A percentile compares a stretch with the other conserved stretches of the same genome.
phyloP scores from a whole-genome alignment of 2,113 vertebrate genomes.

The Platichthys stellatus region DNA sequence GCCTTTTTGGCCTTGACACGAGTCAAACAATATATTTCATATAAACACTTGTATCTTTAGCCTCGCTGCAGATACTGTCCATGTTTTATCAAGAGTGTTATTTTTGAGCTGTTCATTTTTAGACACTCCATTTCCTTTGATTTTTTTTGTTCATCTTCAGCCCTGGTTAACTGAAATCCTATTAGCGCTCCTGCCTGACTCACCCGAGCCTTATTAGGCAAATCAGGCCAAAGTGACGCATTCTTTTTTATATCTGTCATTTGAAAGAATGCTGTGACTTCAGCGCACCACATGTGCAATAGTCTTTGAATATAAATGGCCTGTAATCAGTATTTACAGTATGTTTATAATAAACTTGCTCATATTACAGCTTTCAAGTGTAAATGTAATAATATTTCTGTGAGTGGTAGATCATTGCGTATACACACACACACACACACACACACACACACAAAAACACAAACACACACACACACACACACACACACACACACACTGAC shows the following conservation, averaged over 20 bases:
- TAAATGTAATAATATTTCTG: neutral
- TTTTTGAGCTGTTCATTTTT: slow-evolving; percentile 46
- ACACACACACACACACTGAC: neutral
- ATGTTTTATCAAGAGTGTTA: neutral
- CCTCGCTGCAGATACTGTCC: neutral
- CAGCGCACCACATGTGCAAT: slow-evolving; percentile 22
- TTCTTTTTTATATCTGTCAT: slow-evolving; percentile 21
- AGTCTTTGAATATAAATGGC: neutral
- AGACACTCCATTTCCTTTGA: slow-evolving; percentile 40
- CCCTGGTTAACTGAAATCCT: slow-evolving; percentile 46
- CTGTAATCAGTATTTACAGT: neutral
- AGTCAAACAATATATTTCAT: neutral
- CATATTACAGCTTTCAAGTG: neutral
- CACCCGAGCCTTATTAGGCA: slow-evolving; percentile 58
- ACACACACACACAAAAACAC: neutral
- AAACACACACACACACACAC: neutral
- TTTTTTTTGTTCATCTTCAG: slow-evolving; percentile 31
- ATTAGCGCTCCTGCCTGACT: slow-evolving; percentile 50
- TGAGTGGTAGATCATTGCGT: neutral
- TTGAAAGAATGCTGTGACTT: slow-evolving; percentile 42
- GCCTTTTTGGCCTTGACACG: neutral
- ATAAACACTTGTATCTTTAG: neutral
- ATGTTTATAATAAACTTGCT: neutral
- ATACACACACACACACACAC: neutral
- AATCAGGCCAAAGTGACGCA: slow-evolving; percentile 56